Evolutionary conservation across 2,888 invertebrate species (phyloP).

Genomic region (Sturmia bella): DNA sequence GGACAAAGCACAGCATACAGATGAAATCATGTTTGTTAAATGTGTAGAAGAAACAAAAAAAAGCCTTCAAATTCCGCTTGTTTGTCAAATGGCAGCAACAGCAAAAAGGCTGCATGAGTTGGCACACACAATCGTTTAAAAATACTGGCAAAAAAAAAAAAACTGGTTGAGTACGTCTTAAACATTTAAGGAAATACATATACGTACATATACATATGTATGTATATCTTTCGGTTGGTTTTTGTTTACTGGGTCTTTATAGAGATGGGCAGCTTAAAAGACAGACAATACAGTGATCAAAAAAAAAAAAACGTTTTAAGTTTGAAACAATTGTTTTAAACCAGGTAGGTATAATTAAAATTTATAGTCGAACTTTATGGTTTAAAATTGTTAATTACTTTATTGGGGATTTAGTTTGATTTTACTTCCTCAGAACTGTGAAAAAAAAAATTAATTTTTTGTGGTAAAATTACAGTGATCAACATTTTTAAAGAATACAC

Average conservation of each 20-base stretch:
- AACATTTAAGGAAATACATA: slow-evolving; percentile 64
- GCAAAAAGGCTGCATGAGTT: slow-evolving; percentile 36
- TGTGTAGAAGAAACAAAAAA: slow-evolving; percentile 1
- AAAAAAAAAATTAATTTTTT: too few species aligned
- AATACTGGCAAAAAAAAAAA: not conserved
- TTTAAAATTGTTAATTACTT: too few species aligned
- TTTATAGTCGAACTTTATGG: too few species aligned
- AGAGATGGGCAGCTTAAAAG: slow-evolving; percentile 4
- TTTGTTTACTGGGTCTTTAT: not conserved
- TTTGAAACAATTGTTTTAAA: too few species aligned
- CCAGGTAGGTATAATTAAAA: too few species aligned
- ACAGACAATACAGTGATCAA: not conserved
- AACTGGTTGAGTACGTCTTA: slow-evolving; percentile 64
- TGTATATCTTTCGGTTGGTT: not conserved
- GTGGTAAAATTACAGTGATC: too few species aligned
- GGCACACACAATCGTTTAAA: not conserved
- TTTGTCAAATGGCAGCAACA: slow-evolving; percentile 38
- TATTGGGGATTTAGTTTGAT: too few species aligned
- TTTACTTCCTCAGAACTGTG: too few species aligned
- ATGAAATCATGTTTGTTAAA: slow-evolving; percentile 34
- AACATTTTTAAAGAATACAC: too few species aligned
- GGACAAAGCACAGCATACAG: slow-evolving; percentile 6
- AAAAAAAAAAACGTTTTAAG: too few species aligned
- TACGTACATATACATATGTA: too few species aligned
- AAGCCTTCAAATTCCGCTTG: slow-evolving; percentile 49